phyloP scores from a whole-genome alignment of 2,113 vertebrate genomes.

The Copsychus sechellarum region DNA sequence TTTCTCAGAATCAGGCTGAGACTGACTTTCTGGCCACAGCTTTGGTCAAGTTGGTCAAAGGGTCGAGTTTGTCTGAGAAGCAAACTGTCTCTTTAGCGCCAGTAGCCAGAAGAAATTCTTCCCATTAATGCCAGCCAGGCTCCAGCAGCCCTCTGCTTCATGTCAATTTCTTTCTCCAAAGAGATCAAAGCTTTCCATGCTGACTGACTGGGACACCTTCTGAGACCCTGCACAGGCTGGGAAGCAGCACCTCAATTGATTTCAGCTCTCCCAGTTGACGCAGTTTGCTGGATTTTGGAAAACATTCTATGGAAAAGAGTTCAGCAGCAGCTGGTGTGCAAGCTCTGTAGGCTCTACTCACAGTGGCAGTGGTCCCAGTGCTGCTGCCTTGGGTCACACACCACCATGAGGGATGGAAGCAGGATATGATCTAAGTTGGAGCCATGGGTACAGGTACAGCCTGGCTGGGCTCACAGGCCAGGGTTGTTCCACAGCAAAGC shows the following conservation, averaged over 20 bases:
- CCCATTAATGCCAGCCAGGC: background rate
- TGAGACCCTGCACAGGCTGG: background rate
- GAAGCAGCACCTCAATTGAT: background rate
- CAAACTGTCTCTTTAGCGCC: background rate
- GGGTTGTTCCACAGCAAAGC: background rate
- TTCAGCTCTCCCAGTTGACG: background rate
- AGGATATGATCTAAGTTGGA: rapidly evolving
- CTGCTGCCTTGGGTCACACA: rapidly evolving
- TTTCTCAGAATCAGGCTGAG: background rate
- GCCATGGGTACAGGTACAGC: background rate
- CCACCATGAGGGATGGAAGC: background rate
- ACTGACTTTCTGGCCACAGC: background rate
- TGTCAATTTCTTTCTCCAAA: background rate
- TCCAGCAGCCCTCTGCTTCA: background rate
- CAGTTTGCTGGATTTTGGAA: background rate
- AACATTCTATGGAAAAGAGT: background rate
- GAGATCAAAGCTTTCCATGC: background rate
- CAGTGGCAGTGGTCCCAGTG: rapidly evolving
- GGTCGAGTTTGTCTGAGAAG: background rate
- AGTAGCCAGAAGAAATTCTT: background rate
- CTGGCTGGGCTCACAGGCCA: background rate
- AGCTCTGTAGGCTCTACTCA: background rate
- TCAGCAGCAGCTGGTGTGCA: background rate
- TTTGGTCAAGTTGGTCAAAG: background rate
- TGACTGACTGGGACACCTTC: background rate